Evolutionary conservation across 2,113 vertebrate species (phyloP).

Genomic region (Elanus axillaris): DNA sequence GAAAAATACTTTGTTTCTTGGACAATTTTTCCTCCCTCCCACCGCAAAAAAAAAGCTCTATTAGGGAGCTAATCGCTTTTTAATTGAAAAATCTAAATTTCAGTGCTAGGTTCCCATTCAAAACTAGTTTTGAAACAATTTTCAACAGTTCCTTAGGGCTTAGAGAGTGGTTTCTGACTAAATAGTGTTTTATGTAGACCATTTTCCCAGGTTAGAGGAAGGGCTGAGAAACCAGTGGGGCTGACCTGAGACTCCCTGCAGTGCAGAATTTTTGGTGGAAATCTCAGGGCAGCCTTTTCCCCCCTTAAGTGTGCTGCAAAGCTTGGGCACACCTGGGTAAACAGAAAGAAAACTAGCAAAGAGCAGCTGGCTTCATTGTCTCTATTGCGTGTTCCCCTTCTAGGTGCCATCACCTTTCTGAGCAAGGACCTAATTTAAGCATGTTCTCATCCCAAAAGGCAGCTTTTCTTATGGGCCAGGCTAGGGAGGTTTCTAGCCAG

Average conservation of each 20-base stretch:
- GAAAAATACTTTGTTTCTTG: background rate
- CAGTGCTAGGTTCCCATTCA: background rate
- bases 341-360: background rate
- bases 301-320: background rate
- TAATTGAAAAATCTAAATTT: background rate
- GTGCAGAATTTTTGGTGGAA: background rate
- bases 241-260: background rate
- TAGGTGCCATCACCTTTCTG: background rate
- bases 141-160: background rate
- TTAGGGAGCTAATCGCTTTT: background rate
- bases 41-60: background rate
- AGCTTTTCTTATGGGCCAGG: background rate
- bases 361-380: background rate
- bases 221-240: background rate
- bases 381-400: rapidly evolving
- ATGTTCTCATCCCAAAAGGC: background rate
- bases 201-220: background rate
- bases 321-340: background rate
- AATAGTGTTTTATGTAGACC: background rate
- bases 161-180: background rate
- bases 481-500: background rate
- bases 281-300: background rate
- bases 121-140: background rate
- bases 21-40: background rate
- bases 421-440: background rate